Conservation (phyloP, 1,140 invertebrate species). For the Polypedilum vanderplanki region DNA sequence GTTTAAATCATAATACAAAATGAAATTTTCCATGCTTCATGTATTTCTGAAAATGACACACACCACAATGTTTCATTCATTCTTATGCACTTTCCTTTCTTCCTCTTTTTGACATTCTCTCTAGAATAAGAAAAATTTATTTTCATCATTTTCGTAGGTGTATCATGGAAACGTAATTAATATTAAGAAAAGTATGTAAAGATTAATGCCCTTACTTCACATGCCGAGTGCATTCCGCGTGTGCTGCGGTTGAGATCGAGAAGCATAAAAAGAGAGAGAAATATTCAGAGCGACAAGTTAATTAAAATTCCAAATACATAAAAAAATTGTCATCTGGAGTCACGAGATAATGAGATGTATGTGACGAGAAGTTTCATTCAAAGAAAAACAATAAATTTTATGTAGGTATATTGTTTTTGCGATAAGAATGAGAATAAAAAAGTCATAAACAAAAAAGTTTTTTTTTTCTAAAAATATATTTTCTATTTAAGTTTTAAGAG, state of each 20-base stretch:
- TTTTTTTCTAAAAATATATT: not conserved
- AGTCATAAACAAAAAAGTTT: not conserved
- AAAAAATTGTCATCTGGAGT: conserved; percentile 27
- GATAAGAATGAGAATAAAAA: conserved; percentile 13
- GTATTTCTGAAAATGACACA: too few species aligned
- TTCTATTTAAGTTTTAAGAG: conserved; percentile 4
- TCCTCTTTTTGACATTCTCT: too few species aligned
- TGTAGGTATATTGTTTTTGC: not conserved
- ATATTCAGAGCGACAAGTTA: conserved; percentile 13
- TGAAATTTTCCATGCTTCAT: too few species aligned
- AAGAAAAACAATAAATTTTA: not conserved
- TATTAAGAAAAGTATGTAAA: not conserved
- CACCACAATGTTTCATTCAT: too few species aligned
- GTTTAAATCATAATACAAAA: too few species aligned
- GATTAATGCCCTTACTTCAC: conserved; percentile 14
- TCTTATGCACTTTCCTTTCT: too few species aligned
- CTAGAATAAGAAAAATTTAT: too few species aligned
- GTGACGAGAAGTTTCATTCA: not conserved
- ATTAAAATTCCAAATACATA: conserved; percentile 12
- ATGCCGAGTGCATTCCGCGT: conserved; percentile 6
- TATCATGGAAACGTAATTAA: not conserved
- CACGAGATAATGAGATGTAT: not conserved
- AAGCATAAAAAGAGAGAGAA: not conserved
- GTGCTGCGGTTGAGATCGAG: not conserved
- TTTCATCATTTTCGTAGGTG: too few species aligned